These are phyloP conservation scores for Aegotheles bennettii DNA, from an alignment of 2,113 vertebrate genomes.

Conservation along the genomic window DNA sequence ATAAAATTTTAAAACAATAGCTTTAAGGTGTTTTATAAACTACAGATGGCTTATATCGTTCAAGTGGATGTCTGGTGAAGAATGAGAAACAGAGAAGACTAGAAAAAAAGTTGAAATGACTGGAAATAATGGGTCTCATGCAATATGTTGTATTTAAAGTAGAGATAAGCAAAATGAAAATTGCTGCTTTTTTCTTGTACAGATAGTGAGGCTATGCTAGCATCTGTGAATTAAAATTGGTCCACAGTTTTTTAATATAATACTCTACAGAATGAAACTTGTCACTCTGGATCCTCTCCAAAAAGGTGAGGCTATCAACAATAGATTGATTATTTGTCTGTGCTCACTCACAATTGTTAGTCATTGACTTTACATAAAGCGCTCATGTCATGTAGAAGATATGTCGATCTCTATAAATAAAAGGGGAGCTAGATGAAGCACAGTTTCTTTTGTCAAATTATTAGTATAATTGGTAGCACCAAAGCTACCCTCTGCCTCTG, in stretches of 20 bases:
- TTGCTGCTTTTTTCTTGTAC: neutral
- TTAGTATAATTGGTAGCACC: neutral
- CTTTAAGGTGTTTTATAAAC: constrained; percentile 78
- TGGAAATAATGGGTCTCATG: constrained; percentile 56
- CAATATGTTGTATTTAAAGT: constrained; percentile 64
- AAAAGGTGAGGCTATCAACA: neutral
- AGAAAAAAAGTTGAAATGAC: neutral
- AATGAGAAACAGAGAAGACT: constrained; percentile 58
- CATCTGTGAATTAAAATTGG: neutral
- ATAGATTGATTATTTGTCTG: neutral
- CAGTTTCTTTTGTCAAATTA: neutral
- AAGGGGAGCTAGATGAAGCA: neutral
- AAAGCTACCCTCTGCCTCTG: neutral
- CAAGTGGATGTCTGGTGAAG: constrained; percentile 61
- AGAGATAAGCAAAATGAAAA: constrained; percentile 46
- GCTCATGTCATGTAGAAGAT: neutral
- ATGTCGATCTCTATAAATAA: neutral
- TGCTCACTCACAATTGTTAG: neutral
- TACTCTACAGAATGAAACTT: neutral
- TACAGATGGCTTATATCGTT: constrained; percentile 68
- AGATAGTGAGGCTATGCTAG: neutral
- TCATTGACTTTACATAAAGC: neutral
- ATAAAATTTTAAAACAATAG: constrained; percentile 78
- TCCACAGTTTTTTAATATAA: neutral
- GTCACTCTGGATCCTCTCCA: neutral